Evolutionary conservation across 2,113 vertebrate species (phyloP).

Genomic region (Myiozetetes cayanensis): DNA sequence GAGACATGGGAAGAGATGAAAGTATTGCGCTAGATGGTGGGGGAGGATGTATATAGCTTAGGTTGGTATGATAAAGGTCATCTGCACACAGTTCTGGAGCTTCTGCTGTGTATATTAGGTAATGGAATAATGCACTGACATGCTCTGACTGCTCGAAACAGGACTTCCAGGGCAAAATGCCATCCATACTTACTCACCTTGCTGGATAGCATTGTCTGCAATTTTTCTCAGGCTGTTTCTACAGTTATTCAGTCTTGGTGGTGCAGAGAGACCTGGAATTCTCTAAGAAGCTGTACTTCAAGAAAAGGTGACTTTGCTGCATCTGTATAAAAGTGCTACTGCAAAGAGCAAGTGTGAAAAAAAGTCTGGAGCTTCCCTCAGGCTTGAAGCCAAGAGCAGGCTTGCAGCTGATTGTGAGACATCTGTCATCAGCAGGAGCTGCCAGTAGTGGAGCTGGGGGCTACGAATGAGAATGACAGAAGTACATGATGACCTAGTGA

Average conservation of each 20-base stretch:
- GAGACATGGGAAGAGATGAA: slow-evolving; percentile 3
- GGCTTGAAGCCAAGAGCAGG: slow-evolving; percentile 46
- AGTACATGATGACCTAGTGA: slow-evolving; percentile 47
- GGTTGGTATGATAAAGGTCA: neutral
- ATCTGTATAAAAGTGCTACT: slow-evolving; percentile 22
- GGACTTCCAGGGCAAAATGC: slow-evolving; percentile 50
- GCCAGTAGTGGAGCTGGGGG: slow-evolving; percentile 39
- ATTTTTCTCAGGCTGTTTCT: slow-evolving; percentile 25
- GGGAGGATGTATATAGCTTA: neutral
- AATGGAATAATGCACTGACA: slow-evolving; percentile 26
- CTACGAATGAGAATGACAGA: slow-evolving; percentile 44
- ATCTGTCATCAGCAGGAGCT: slow-evolving; percentile 59
- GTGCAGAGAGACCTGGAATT: slow-evolving; percentile 13
- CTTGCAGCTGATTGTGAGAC: slow-evolving; percentile 49
- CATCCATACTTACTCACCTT: slow-evolving; percentile 25
- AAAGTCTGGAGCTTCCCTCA: slow-evolving; percentile 13
- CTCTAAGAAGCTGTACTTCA: slow-evolving; percentile 24
- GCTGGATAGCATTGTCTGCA: neutral
- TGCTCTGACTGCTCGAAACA: slow-evolving; percentile 48
- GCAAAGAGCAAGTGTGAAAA: slow-evolving; percentile 3
- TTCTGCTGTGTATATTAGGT: slow-evolving; percentile 36
- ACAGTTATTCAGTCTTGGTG: neutral
- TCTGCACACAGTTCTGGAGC: neutral
- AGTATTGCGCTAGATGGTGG: neutral
- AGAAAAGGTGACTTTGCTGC: slow-evolving; percentile 37